These are phyloP conservation scores for Geophilus truncorum DNA, from an alignment of 2,888 invertebrate species.

Conservation along the genomic window DNA sequence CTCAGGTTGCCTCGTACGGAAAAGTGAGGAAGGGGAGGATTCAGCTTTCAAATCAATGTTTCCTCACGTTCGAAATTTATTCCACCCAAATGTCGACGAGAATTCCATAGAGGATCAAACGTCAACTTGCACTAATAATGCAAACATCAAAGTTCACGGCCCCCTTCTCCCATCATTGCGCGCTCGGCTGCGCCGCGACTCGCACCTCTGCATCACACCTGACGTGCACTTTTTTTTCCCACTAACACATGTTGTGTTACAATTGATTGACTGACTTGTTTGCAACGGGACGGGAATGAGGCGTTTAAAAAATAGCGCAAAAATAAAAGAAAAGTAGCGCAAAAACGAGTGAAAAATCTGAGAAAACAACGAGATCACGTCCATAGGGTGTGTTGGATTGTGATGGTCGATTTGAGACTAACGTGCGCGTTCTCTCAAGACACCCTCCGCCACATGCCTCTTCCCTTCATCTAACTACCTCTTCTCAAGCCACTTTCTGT, in stretches of 20 bases:
- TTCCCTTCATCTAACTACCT: conserved; percentile 10
- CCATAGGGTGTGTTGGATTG: not conserved
- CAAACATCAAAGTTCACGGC: conserved; percentile 12
- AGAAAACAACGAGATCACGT: not conserved
- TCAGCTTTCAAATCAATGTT: conserved; percentile 20
- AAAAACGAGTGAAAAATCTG: not conserved
- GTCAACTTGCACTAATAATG: conserved; percentile 1
- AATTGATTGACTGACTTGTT: conserved; percentile 8
- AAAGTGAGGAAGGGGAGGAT: not conserved
- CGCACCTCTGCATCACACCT: not conserved
- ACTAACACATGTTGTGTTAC: not conserved
- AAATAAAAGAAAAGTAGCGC: not conserved
- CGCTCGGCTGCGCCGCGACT: not conserved
- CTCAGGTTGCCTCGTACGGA: not conserved
- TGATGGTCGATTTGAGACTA: conserved; percentile 12
- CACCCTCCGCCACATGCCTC: not conserved
- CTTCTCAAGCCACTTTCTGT: conserved; percentile 11
- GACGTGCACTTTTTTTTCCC: not conserved
- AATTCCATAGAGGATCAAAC: not conserved
- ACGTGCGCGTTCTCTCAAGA: not conserved
- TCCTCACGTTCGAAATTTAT: conserved; percentile 20
- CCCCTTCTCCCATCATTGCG: not conserved
- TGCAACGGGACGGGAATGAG: not conserved
- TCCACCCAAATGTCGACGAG: conserved; percentile 12
- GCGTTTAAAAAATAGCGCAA: not conserved